Evolutionary conservation across 1,140 invertebrate species (phyloP).

Genomic region (Drosophila trapezifrons): DNA sequence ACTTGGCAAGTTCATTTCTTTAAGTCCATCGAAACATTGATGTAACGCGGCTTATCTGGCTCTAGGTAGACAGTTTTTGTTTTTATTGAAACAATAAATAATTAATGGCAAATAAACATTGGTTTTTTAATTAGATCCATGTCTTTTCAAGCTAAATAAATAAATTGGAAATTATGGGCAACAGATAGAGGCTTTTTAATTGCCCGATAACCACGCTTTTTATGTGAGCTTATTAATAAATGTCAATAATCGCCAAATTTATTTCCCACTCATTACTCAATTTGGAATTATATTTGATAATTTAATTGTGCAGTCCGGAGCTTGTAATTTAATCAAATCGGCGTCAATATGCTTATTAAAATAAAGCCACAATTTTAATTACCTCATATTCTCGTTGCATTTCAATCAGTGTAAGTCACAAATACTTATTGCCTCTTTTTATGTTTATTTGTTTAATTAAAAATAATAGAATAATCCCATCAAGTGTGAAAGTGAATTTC

Average conservation of each 20-base stretch:
- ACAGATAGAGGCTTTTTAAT: conserved; percentile 1
- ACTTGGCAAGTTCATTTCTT: neutral
- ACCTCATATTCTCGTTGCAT: neutral
- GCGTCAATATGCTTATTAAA: conserved; percentile 37
- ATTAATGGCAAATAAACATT: neutral
- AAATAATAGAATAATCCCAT: neutral
- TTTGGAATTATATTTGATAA: conserved; percentile 15
- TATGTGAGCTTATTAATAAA: conserved; percentile 3
- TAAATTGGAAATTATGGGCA: neutral
- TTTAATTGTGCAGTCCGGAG: conserved; percentile 10
- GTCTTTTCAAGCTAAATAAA: conserved; percentile 2
- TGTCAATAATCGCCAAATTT: conserved; percentile 5
- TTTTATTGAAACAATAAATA: neutral
- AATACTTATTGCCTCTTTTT: neutral
- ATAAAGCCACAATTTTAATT: conserved; percentile 11
- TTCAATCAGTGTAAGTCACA: neutral
- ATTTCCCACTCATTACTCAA: conserved; percentile 7
- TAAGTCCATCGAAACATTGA: neutral
- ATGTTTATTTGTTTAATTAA: neutral
- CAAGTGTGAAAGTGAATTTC: neutral
- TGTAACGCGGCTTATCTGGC: neutral
- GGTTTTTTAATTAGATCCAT: neutral
- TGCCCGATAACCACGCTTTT: neutral
- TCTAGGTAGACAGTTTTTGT: too few relatives aligned
- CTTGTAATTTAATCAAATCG: conserved; percentile 21